phyloP scores from a whole-genome alignment of 2,797 vertebrate genomes.

The Enteromius argenteus region DNA sequence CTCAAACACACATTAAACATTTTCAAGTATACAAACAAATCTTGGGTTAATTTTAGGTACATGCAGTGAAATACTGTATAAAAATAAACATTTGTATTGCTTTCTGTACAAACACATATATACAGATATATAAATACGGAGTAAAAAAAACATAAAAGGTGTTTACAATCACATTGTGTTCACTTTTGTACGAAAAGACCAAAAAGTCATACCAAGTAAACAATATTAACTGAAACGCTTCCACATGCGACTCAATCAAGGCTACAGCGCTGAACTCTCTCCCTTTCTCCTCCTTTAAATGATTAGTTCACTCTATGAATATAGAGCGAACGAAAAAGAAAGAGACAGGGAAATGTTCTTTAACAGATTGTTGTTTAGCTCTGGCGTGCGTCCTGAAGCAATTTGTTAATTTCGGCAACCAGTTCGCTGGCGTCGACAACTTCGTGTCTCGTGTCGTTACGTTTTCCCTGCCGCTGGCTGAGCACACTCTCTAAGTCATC shows the following conservation, averaged over 20 bases:
- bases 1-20: neutral
- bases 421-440: conserved; percentile 90
- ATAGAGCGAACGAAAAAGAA: conserved; percentile 33
- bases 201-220: conserved; percentile 86
- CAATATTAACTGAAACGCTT: conserved; percentile 90
- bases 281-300: conserved; percentile 43
- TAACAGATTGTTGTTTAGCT: conserved; percentile 77
- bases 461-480: conserved; percentile 78
- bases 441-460: conserved; percentile 87
- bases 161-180: conserved; percentile 97
- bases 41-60: conserved; percentile 69
- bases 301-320: conserved; percentile 45
- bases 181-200: conserved; percentile 73
- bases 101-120: conserved; percentile 80
- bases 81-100: conserved; percentile 96
- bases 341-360: conserved; percentile 32
- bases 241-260: conserved; percentile 87
- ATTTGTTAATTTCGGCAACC: conserved; percentile 96
- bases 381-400: conserved; percentile 94
- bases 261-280: conserved; percentile 61
- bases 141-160: conserved; percentile 95
- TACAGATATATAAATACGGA: conserved; percentile 92
- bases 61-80: conserved; percentile 86
- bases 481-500: conserved; percentile 95
- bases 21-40: conserved; percentile 55